Base-by-base conservation (phyloP, 2,888 invertebrate species). In the Thelaira solivaga region DNA sequence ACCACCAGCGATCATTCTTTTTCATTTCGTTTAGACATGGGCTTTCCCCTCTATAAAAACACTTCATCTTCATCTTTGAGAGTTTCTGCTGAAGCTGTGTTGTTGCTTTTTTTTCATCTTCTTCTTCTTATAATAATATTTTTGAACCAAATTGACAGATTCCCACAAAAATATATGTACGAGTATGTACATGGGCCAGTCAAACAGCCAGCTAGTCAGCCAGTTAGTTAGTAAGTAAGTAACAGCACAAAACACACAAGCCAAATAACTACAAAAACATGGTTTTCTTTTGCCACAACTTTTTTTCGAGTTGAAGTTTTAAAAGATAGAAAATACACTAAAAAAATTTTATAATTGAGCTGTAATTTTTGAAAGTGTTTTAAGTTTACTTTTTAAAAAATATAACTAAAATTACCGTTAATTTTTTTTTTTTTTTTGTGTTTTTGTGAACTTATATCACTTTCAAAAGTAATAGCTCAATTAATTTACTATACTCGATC, bases 81-180 rank as follows among this genome's bases (percentile, higher is more conserved):
- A 51, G 57, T 8, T 65, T 49, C 20, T 51, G 39, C 24, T 72
- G 55, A 64, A 73, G 74, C 78, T 78, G 74, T 74, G 78, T 69
- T 69, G 74, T 74, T 78, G 78, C 69, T 78, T 78, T 74, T n/a
- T n/a, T n/a, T n/a, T n/a, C n/a, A n/a, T n/a, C n/a, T n/a, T n/a
- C n/a, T n/a, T n/a, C n/a, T n/a, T n/a, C n/a, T n/a, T n/a, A n/a
- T n/a, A n/a, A 74, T 74, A 74, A 69, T 39, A 59, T 45, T 74
- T 77, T 69, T 78, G 51, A 59, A 45, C 22, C 47, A 65, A 74
- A 69, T 78, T 78, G 78, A 78, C 74, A 78, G 78, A 61, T 78
- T 78, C 78, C 78, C 78, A 78, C 78, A 64, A 59, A 74, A 74
- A 43, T 51, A 41, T 29, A n/a, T n/a, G n/a, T n/a, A n/a, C n/a